Base-by-base conservation (phyloP, 2,888 invertebrate genomes). In the Drosophila eohydei region DNA sequence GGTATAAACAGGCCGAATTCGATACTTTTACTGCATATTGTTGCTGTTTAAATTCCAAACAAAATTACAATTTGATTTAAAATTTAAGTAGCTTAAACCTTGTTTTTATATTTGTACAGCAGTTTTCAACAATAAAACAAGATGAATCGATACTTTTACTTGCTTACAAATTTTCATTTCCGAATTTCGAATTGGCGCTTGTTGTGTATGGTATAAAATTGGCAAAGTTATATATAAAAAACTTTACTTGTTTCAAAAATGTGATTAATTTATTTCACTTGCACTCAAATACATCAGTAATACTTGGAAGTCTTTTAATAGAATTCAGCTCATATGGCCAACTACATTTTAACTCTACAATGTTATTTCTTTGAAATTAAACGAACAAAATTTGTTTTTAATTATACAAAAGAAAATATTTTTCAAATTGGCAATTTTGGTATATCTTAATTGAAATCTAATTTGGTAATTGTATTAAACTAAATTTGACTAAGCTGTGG, bases 401-500 rank as follows among this genome's bases (percentile, higher is more conserved):
- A n/a, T 26, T 44, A 44, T 12, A 36, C 36, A 52, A 36, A 36
- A 14, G 6, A 14, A 36, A 34, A 30, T 12, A 40, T 28, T 46
- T 28, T 32, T 48, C 28, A 55, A 63, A 61, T 48, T 76, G 68
- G 78, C 61, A 67, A 48, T 59, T 75, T 73, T 73, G 44, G 50
- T 69, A 55, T 46, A 55, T 68, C 43, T 21, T 34, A 78, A 6
- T 66, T 38, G 40, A 61, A 65, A 38, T 58, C 34, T 44, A 43
- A 58, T 43, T 56, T 57, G 43, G 36, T 50, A 46, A 67, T 51
- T 16, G n/a, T 46, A 50, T 51, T 63, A 16, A 69, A 62, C 58
- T 70, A 74, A 74, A 71, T 66, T 77, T 40, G 50, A 66, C 77
- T 77, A 79, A 55, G 16, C 21, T 38, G 43, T n/a, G 46, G 41